phyloP scores from a whole-genome alignment of 2,888 invertebrate genomes.

The Himalopsyche tibetana region DNA sequence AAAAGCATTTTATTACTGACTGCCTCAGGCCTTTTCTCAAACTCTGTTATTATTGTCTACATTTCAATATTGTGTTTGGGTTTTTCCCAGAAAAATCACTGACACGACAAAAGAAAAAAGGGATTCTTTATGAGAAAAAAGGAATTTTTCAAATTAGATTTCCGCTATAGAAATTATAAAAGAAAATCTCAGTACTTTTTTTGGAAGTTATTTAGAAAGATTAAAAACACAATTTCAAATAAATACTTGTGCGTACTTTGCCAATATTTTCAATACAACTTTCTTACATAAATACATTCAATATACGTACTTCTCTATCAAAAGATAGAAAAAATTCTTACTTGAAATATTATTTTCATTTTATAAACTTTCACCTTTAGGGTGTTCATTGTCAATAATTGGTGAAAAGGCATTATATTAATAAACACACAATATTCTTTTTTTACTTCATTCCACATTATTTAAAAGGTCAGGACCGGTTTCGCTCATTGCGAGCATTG shows the following conservation, averaged over 20 bases:
- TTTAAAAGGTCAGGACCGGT: too few relatives aligned
- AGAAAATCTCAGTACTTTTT: background rate
- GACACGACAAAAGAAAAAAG: slow-evolving; percentile 9
- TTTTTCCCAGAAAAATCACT: background rate
- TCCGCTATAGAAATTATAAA: slow-evolving; percentile 12
- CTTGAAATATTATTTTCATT: too few relatives aligned
- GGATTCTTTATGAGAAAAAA: background rate
- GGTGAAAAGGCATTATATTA: too few relatives aligned
- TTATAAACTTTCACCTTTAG: too few relatives aligned
- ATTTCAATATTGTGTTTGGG: slow-evolving; percentile 28
- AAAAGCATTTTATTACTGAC: slow-evolving; percentile 11
- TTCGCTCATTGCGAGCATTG: too few relatives aligned
- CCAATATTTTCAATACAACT: too few relatives aligned
- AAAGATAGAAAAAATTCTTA: too few relatives aligned
- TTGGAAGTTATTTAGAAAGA: background rate
- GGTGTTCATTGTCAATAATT: too few relatives aligned
- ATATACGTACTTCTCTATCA: too few relatives aligned
- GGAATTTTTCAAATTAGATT: slow-evolving; percentile 24
- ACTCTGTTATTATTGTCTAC: slow-evolving; percentile 15
- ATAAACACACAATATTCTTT: too few relatives aligned
- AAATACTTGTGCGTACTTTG: background rate
- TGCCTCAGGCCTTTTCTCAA: background rate
- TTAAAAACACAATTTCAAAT: background rate
- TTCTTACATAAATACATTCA: too few relatives aligned
- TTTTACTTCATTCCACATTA: too few relatives aligned